These are phyloP conservation scores for Thunnus maccoyii DNA, from an alignment of 2,113 vertebrate genomes.

Conservation along the genomic window DNA sequence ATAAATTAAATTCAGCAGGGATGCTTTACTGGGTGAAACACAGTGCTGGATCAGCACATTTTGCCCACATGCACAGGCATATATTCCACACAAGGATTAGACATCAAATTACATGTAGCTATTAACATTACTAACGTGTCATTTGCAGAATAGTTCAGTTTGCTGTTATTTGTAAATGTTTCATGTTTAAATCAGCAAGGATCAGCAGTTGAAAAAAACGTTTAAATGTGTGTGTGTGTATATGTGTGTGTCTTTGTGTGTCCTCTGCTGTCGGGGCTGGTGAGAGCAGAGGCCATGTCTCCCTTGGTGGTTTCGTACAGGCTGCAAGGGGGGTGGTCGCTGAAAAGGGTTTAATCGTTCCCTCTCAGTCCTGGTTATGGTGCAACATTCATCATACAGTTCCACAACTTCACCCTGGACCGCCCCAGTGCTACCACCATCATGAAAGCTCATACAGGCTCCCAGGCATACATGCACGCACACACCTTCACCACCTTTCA, in stretches of 20 bases:
- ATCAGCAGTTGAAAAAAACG: background rate
- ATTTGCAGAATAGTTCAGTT: background rate
- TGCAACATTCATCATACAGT: conserved; percentile 65
- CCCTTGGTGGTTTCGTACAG: conserved; percentile 41
- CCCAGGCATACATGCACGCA: background rate
- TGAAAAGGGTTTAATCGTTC: conserved; percentile 57
- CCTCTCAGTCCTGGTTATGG: conserved; percentile 36
- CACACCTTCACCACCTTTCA: background rate
- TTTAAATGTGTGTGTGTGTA: conserved; percentile 2
- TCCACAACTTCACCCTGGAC: conserved; percentile 49
- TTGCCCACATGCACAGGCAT: conserved; percentile 10
- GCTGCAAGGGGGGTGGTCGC: conserved; percentile 50
- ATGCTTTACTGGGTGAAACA: conserved; percentile 18
- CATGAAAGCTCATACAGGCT: background rate
- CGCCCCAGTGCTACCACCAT: conserved; percentile 12
- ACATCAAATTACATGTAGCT: conserved; percentile 20
- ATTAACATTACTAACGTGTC: background rate
- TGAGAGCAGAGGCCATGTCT: conserved; percentile 21
- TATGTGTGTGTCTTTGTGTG: conserved; percentile 38
- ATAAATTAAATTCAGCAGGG: conserved; percentile 28
- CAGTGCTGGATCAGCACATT: conserved; percentile 41
- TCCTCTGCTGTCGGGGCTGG: conserved; percentile 56
- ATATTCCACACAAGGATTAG: conserved; percentile 32
- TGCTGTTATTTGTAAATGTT: conserved; percentile 1
- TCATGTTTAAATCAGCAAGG: background rate